Evolutionary conservation across 2,113 vertebrate genomes (phyloP).

Genomic region (Heloderma charlesbogerti): DNA sequence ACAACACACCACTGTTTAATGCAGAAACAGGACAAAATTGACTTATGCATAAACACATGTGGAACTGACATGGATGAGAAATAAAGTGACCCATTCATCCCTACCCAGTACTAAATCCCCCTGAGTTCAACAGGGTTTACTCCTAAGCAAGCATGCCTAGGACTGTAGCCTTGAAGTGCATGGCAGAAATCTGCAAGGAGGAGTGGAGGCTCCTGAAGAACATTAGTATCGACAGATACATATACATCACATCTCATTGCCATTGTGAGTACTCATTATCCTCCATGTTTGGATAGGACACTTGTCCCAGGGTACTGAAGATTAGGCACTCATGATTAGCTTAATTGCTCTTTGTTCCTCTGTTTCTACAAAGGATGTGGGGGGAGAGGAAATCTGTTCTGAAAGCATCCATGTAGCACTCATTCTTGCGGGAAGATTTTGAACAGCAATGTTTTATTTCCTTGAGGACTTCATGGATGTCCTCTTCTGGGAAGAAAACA

Average conservation of each 20-base stretch:
- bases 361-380: neutral
- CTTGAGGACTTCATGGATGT: conserved; percentile 17
- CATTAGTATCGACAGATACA: neutral
- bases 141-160: neutral
- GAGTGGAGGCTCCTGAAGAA: neutral
- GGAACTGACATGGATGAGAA: neutral
- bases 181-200: neutral
- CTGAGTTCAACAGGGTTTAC: no score
- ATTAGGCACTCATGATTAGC: conserved; percentile 41
- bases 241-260: neutral
- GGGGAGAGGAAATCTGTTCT: neutral
- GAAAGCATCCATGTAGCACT: conserved; percentile 12
- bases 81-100: neutral
- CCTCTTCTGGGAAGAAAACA: neutral
- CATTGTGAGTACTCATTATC: neutral
- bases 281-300: neutral
- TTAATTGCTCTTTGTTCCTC: conserved; percentile 29
- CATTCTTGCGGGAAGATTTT: conserved; percentile 8
- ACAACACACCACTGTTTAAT: neutral
- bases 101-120: neutral
- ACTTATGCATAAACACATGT: neutral
- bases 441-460: neutral
- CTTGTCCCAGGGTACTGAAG: neutral
- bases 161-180: neutral
- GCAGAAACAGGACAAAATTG: neutral